phyloP scores from a whole-genome alignment of 2,888 invertebrate species.

The Nudaria mundana region DNA sequence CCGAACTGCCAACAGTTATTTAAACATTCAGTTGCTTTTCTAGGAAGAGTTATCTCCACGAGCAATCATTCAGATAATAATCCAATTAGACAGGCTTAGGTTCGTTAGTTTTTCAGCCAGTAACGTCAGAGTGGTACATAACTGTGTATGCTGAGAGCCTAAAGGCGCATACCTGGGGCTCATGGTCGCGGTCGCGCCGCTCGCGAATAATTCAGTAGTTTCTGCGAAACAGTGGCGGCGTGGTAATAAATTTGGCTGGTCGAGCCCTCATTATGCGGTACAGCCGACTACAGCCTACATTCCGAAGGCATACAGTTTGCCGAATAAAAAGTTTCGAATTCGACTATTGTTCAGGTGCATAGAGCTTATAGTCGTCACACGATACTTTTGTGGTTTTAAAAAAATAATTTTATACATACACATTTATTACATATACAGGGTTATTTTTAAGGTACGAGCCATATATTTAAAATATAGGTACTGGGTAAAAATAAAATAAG shows the following conservation, averaged over 20 bases:
- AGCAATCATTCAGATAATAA: conserved; percentile 32
- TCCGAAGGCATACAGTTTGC: conserved; percentile 61
- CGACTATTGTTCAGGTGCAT: conserved; percentile 57
- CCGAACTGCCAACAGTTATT: too few relatives aligned
- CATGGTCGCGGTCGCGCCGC: conserved; percentile 39
- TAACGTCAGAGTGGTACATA: conserved; percentile 76
- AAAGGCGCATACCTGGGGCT: conserved; percentile 61
- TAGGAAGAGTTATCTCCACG: conserved; percentile 11
- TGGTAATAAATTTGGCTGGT: conserved; percentile 62
- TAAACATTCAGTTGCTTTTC: conserved; percentile 14
- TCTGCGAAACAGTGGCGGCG: conserved; percentile 61
- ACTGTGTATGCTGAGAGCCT: conserved; percentile 68
- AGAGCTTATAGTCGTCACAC: too few relatives aligned
- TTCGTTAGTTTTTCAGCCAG: conserved; percentile 33
- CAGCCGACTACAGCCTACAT: conserved; percentile 76
- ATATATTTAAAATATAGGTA: too few relatives aligned
- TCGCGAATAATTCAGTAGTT: conserved; percentile 71
- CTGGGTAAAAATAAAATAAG: too few relatives aligned
- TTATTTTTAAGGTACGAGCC: too few relatives aligned
- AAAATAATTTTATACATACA: too few relatives aligned
- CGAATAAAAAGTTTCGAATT: conserved; percentile 62
- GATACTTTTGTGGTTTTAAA: too few relatives aligned
- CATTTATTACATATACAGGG: too few relatives aligned
- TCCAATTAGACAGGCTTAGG: conserved; percentile 32
- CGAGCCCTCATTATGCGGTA: conserved; percentile 71